These are phyloP conservation scores for Clarias pachynema DNA, from an alignment of 2,797 vertebrate species.

Conservation along the genomic window DNA sequence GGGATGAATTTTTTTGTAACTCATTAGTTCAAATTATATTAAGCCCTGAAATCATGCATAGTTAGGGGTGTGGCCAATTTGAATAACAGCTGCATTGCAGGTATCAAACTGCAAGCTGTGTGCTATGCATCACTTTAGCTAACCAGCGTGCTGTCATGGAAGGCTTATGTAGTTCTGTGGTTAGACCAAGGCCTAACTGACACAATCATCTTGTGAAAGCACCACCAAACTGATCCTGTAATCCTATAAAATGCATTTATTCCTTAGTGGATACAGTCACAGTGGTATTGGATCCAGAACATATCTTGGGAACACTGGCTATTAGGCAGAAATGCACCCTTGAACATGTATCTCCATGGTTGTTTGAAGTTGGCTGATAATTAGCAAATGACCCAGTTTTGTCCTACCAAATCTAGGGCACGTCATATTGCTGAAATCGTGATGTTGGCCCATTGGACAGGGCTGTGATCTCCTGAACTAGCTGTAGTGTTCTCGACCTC, in stretches of 20 bases:
- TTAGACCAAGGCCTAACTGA: not conserved
- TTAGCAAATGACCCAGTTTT: constrained; percentile 12
- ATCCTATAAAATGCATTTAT: not conserved
- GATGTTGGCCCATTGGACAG: constrained; percentile 14
- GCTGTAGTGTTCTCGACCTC: not conserved
- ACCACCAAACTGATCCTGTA: not conserved
- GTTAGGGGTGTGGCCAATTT: too few relatives aligned
- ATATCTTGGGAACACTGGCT: not conserved
- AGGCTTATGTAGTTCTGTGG: too few relatives aligned
- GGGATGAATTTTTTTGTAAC: too few relatives aligned
- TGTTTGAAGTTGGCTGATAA: constrained; percentile 24
- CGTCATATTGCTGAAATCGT: not conserved
- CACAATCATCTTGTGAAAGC: not conserved
- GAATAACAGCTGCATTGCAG: too few relatives aligned
- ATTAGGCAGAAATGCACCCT: not conserved
- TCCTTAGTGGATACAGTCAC: too few relatives aligned
- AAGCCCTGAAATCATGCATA: too few relatives aligned
- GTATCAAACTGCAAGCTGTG: too few relatives aligned
- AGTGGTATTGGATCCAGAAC: not conserved
- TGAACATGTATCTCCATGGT: not conserved
- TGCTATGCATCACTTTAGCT: too few relatives aligned
- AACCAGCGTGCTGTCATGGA: too few relatives aligned
- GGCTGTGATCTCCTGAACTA: not conserved
- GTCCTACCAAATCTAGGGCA: not conserved
- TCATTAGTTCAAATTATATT: too few relatives aligned